phyloP scores from a whole-genome alignment of 2,888 invertebrate species.

The Tridacna gigas region DNA sequence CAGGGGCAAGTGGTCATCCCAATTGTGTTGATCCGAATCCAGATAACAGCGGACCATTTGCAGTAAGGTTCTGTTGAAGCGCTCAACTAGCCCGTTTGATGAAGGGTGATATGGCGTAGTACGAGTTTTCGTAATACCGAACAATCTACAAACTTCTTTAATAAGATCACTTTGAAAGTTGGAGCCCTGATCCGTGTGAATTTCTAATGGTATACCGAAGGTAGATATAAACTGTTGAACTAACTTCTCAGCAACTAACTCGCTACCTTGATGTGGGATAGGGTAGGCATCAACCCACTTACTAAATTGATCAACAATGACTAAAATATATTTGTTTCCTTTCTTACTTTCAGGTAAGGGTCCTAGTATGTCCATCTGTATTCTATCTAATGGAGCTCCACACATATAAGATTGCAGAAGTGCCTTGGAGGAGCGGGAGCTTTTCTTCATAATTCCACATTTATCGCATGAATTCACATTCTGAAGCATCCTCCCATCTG shows the following conservation, averaged over 20 bases:
- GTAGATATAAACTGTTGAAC: constrained; percentile 38
- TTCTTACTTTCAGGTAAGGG: constrained; percentile 31
- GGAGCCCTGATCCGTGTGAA: too few relatives aligned
- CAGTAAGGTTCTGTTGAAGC: too few relatives aligned
- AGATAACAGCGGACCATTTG: too few relatives aligned
- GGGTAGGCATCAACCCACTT: constrained; percentile 47
- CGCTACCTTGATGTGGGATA: constrained; percentile 35
- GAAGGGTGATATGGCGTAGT: too few relatives aligned
- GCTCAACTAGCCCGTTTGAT: too few relatives aligned
- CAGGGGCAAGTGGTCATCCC: too few relatives aligned
- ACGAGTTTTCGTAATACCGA: too few relatives aligned
- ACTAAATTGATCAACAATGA: constrained; percentile 42
- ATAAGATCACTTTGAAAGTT: too few relatives aligned
- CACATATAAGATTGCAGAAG: constrained; percentile 30
- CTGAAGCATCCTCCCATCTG: too few relatives aligned
- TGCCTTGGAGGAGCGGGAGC: constrained; percentile 47
- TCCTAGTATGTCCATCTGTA: constrained; percentile 47
- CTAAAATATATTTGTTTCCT: constrained; percentile 47
- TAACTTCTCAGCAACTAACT: constrained; percentile 29
- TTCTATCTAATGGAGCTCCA: constrained; percentile 43
- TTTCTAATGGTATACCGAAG: constrained; percentile 46
- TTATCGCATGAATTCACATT: constrained; percentile 12
- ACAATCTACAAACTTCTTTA: constrained; percentile 7
- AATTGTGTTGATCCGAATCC: too few relatives aligned
- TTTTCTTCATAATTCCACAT: constrained; percentile 19